Evolutionary conservation across 35 echinoderm and acorn worm species (phyloP).

Genomic region (Apostichopus japonicus): DNA sequence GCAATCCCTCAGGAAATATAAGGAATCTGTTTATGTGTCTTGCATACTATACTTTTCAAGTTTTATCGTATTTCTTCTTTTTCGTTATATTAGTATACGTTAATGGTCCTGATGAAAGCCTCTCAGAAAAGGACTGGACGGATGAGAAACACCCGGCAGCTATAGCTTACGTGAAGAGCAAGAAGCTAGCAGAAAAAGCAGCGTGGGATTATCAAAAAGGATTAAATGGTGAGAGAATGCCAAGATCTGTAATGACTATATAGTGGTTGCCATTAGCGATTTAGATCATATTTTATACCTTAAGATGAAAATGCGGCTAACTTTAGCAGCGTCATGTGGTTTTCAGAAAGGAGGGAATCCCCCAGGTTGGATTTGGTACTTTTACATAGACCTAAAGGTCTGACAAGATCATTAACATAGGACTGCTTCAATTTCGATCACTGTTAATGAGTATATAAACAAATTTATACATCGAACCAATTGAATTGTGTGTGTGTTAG

Average conservation of each 20-base stretch:
- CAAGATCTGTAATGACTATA: neutral
- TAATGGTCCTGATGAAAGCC: neutral
- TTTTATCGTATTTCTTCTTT: neutral
- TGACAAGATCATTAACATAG: neutral
- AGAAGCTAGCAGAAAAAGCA: constrained; percentile 81
- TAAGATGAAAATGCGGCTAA: neutral
- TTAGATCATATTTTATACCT: neutral
- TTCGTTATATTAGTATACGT: neutral
- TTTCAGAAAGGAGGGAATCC: neutral
- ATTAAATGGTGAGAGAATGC: constrained; percentile 27
- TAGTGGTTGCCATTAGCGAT: neutral
- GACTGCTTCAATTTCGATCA: no score
- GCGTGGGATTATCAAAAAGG: constrained; percentile 82
- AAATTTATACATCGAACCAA: neutral
- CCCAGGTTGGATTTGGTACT: no score
- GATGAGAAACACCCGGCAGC: constrained; percentile 16
- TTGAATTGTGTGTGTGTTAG: neutral
- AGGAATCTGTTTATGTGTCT: neutral
- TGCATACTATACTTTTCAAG: neutral
- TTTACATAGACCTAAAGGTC: neutral
- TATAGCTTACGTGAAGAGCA: constrained; percentile 79
- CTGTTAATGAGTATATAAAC: no score
- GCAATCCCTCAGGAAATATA: neutral
- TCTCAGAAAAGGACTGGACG: constrained; percentile 71
- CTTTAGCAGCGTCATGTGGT: neutral